Conservation (phyloP, 1,140 invertebrate species). For the Aphaenogaster ashmeadi region DNA sequence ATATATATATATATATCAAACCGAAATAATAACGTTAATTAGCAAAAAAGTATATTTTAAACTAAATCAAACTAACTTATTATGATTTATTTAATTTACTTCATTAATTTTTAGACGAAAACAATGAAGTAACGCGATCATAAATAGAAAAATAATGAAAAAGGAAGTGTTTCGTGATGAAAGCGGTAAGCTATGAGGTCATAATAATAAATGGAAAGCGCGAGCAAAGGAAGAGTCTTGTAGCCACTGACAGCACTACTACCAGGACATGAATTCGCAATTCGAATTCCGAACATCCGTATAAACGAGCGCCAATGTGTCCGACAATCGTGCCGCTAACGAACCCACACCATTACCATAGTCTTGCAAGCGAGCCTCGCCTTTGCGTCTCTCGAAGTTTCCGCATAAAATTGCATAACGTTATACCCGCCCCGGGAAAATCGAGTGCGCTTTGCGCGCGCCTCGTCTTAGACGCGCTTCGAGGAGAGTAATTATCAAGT, state of each 20-base stretch:
- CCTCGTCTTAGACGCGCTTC: constrained; percentile 43
- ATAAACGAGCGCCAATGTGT: constrained; percentile 63
- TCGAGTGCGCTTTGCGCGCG: constrained; percentile 56
- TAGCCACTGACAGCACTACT: constrained; percentile 31
- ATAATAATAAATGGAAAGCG: constrained; percentile 50
- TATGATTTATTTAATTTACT: background rate
- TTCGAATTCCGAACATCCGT: constrained; percentile 60
- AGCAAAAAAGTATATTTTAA: background rate
- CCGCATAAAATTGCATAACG: constrained; percentile 66
- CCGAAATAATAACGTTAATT: background rate
- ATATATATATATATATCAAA: background rate
- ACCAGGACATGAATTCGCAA: constrained; percentile 56
- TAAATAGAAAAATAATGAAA: background rate
- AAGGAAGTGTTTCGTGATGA: constrained; percentile 8
- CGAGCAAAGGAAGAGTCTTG: constrained; percentile 36
- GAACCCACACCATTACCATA: constrained; percentile 58
- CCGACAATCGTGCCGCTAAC: constrained; percentile 61
- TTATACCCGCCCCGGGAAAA: constrained; percentile 51
- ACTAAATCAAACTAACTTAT: background rate
- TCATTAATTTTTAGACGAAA: background rate
- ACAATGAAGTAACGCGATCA: background rate
- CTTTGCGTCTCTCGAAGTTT: constrained; percentile 64
- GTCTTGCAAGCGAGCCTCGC: constrained; percentile 60
- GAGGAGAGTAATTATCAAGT: constrained; percentile 63
- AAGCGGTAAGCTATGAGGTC: background rate